Base-by-base conservation (phyloP, 2,797 vertebrate genomes). In the Limosa lapponica region DNA sequence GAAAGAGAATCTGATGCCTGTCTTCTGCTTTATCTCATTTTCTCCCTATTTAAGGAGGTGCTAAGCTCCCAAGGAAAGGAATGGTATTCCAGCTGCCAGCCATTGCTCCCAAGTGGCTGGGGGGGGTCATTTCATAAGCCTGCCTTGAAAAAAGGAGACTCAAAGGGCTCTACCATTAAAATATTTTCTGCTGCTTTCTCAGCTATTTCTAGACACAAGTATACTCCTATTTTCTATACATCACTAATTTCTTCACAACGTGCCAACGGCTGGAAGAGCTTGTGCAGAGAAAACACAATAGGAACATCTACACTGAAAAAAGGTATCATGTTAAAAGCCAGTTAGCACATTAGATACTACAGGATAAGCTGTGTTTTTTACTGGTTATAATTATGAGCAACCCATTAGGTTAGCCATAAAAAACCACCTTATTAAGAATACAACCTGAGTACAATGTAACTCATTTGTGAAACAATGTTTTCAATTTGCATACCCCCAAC, bases 261-360 rank as follows among this genome's bases (percentile, higher is more conserved):
- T 0, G 2, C 3, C 39, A 66, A 16, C 0, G 74, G 23, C 1
- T 59, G 19, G 52, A 72, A 66, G 15, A 61, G 3, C 4, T 57
- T 65, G 10, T 16, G 19, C 32, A 88, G 5, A 64, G 8, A 64
- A 67, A 3, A 64, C 25, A 71, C 4, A 67, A 13, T 2, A 36
- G 8, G 2, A 61, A n/a, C 18, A 52, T 5, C 18, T n/a, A 71
- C 5, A 13, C 8, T 17, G 12, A 44, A 55, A 75, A 84, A 36
- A 27, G 2, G 3, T 27, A n/a, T 9, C 13, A 17, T 12, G 27
- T 43, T 69, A 64, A 64, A 69, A 81, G 48, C 27, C 23, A 83
- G 17, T 17, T 81, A 57, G 43, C 46, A 22, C n/a, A 37, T 36
- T 13, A 65, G 10, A 57, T 11, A 48, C 6, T 65, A 46, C 30